phyloP scores from a whole-genome alignment of 2,113 vertebrate species.

The Myocastor coypus region DNA sequence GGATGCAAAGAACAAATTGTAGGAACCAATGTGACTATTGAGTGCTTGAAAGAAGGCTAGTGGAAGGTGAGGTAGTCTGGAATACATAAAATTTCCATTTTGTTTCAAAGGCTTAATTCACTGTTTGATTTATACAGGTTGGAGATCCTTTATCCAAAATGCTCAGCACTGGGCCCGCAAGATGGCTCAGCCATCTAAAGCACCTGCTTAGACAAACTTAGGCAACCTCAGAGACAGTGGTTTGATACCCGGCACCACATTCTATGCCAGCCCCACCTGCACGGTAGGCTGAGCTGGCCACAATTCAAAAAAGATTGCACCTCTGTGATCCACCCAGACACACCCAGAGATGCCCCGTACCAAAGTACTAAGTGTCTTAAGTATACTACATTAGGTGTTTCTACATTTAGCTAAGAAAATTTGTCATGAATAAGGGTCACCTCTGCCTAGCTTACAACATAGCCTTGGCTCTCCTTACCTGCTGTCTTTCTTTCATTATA shows the following conservation, averaged over 20 bases:
- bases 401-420: background rate
- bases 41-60: background rate
- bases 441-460: background rate
- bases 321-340: no score
- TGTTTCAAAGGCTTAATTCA: slow-evolving; percentile 1
- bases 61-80: background rate
- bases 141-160: background rate
- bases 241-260: no score
- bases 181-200: no score
- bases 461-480: background rate
- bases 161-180: no score
- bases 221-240: no score
- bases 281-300: no score
- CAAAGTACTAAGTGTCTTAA: no score
- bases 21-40: background rate
- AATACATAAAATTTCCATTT: background rate
- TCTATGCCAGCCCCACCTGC: no score
- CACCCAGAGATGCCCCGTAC: background rate
- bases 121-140: background rate
- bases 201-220: no score
- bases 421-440: background rate
- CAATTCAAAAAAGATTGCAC: background rate
- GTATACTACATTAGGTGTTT: background rate
- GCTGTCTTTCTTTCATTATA: background rate
- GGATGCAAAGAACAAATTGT: background rate